Conservation (phyloP, 2,113 vertebrate species). For the Brienomyrus longianalis region DNA sequence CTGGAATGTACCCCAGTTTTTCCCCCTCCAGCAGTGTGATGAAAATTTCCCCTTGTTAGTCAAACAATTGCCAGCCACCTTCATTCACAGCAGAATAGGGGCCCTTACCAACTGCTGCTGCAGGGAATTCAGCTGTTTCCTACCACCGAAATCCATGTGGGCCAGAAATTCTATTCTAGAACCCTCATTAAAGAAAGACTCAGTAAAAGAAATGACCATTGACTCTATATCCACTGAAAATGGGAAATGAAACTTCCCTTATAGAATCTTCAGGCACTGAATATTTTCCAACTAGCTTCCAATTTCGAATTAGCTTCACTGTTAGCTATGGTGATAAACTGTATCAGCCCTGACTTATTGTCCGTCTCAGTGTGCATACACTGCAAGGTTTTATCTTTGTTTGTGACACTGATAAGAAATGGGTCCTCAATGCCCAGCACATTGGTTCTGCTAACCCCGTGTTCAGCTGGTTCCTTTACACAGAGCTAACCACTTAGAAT, state of each 20-base stretch:
- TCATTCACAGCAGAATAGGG: background rate
- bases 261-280: background rate
- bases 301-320: background rate
- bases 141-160: background rate
- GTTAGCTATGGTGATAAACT: background rate
- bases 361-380: background rate
- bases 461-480: background rate
- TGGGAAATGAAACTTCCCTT: background rate
- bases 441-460: background rate
- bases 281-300: background rate
- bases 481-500: background rate
- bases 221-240: background rate
- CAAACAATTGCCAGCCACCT: background rate
- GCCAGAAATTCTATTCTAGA: conserved; percentile 6
- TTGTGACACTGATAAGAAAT: background rate
- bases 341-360: background rate
- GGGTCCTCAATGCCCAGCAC: background rate
- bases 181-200: background rate
- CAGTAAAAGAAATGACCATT: background rate
- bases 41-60: conserved; percentile 2
- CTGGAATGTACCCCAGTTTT: background rate
- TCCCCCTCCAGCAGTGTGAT: background rate
- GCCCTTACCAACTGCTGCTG: background rate
- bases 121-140: background rate
- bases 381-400: background rate